Percentiles rank a stretch among this genome's conserved stretches.
Conservation (phyloP, 2,113 vertebrate genomes). For the Oreochromis spilurus region DNA sequence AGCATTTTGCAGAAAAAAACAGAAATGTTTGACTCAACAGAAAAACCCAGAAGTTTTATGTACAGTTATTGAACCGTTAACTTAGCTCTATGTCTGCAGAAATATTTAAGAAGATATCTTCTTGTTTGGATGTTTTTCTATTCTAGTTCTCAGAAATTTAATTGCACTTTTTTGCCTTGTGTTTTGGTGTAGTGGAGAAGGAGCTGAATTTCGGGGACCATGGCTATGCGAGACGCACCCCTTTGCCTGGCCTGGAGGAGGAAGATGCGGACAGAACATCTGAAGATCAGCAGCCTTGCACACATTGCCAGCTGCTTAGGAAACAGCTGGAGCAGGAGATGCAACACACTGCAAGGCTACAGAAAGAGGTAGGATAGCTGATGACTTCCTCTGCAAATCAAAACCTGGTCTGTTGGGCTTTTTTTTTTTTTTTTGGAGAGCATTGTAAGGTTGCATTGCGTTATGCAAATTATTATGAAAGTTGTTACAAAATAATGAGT, state of each 20-base stretch:
- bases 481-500: neutral
- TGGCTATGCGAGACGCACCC: conserved; percentile 72
- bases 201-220: conserved; percentile 74
- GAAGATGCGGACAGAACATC: conserved; percentile 41
- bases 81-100: neutral
- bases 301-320: conserved; percentile 71
- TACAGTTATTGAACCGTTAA: neutral
- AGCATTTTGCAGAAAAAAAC: neutral
- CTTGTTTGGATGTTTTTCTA: neutral
- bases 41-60: neutral
- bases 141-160: neutral
- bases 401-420: neutral
- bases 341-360: conserved; percentile 70
- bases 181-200: conserved; percentile 57
- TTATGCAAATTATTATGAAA: neutral
- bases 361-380: conserved; percentile 64
- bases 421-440: neutral
- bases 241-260: conserved; percentile 57
- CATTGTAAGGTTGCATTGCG: neutral
- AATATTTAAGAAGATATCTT: neutral
- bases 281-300: conserved; percentile 61
- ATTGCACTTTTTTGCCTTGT: neutral
- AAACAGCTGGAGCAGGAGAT: conserved; percentile 75
- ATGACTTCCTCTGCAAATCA: neutral
- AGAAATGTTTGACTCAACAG: neutral